Evolutionary conservation across 2,113 vertebrate genomes (phyloP).

Genomic region (Gila orcuttii): DNA sequence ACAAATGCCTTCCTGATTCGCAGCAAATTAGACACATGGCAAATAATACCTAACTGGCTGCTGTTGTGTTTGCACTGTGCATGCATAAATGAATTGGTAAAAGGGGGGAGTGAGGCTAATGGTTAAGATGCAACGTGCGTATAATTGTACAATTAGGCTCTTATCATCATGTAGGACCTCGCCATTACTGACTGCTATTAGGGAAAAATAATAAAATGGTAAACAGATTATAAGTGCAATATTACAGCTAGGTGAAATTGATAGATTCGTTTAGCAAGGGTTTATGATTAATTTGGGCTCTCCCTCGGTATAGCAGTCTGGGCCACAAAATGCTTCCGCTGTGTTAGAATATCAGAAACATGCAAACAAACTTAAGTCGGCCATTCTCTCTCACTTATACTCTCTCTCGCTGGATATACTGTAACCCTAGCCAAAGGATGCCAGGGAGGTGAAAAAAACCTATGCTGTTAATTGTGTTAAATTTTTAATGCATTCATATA

Average conservation of each 20-base stretch:
- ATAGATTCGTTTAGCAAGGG: slow-evolving; percentile 36
- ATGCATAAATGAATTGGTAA: slow-evolving; percentile 55
- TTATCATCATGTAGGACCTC: slow-evolving; percentile 54
- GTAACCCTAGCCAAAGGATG: no score
- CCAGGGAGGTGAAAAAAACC: no score
- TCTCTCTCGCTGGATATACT: no score
- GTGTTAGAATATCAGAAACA: neutral
- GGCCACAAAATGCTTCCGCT: neutral
- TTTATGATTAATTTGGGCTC: slow-evolving; percentile 27
- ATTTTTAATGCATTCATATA: no score
- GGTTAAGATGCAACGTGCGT: slow-evolving; percentile 55
- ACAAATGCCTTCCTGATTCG: slow-evolving; percentile 56
- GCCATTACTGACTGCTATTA: slow-evolving; percentile 58
- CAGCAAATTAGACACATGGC: slow-evolving; percentile 60
- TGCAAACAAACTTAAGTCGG: no score
- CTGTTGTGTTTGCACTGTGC: slow-evolving; percentile 54
- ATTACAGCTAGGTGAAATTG: slow-evolving; percentile 33
- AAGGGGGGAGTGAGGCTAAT: slow-evolving; percentile 50
- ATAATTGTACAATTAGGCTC: slow-evolving; percentile 58
- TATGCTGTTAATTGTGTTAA: no score
- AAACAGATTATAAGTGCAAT: slow-evolving; percentile 35
- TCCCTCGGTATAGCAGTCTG: neutral
- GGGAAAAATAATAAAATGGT: slow-evolving; percentile 48
- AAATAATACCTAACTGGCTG: slow-evolving; percentile 57
- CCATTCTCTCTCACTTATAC: no score